Evolutionary conservation across 1,140 invertebrate species (phyloP), one percentile per base, ranked within the genome.

Genomic region (Caenorhabditis briggsae): DNA sequence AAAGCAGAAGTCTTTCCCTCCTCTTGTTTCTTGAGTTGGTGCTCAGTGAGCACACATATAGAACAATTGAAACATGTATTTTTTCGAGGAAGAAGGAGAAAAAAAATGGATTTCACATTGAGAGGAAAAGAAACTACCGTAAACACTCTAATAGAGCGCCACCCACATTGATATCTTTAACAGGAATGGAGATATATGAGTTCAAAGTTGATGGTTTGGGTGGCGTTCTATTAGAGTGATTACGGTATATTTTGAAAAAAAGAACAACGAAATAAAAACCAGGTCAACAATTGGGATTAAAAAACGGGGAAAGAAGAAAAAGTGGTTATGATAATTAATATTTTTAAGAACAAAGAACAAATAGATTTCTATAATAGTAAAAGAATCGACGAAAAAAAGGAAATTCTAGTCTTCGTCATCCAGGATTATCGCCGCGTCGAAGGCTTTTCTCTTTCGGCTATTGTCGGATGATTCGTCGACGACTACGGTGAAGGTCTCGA

Each of bases 401-500:
- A 14, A 53, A 16, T 8, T 53, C 59, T 61, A 61, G 0, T 61
- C 12, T 46, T 18, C 20, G 8, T 50, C 46, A 50, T 78, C 70
- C n/a, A 78, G n/a, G 11, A n/a, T 50, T 6, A 78, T 78, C n/a
- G 70, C 70, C 8, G 70, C n/a, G 23, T 78, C 70, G n/a, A 78
- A 78, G 2, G 70, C 70, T 23, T 50, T 78, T 23, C 70, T 14
- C 23, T 78, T 78, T 12, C 70, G 70, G 14, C 41, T 16, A 9
- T 14, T 33, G 11, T 12, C 59, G 8, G 20, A 23, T 23, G 46
- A 9, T 20, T 70, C 23, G 53, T 64, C 65, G 20, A 85, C 5
- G 9, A 74, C 33, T 20, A 85, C 33, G 23, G 84, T 70, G 25
- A 85, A 55, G 16, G 84, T 85, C 33, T 74, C 84, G 53, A 70